A percentile compares a stretch with the other conserved stretches of the same genome.
These are phyloP conservation scores for Drosophila melanica DNA, from an alignment of 1,140 invertebrate genomes.

Conservation along the genomic window DNA sequence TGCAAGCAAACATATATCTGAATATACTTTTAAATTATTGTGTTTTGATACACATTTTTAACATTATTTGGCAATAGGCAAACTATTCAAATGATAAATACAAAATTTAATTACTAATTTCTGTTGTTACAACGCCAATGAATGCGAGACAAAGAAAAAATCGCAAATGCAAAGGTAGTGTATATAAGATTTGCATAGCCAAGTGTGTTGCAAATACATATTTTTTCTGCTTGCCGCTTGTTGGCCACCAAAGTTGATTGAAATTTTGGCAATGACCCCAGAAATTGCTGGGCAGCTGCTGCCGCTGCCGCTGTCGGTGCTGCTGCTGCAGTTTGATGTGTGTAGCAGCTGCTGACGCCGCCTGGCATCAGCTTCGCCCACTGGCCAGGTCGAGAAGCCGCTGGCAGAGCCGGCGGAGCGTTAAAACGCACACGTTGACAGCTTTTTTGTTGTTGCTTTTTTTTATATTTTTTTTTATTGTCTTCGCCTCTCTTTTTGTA, in stretches of 20 bases:
- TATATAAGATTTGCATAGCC: conserved; percentile 16
- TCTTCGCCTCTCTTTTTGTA: conserved; percentile 20
- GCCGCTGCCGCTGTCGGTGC: conserved; percentile 27
- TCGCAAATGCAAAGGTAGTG: background rate
- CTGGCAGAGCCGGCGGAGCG: conserved; percentile 51
- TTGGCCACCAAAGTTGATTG: conserved; percentile 70
- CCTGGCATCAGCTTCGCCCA: conserved; percentile 50
- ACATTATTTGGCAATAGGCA: no score
- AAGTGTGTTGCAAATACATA: background rate
- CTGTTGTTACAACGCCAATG: background rate
- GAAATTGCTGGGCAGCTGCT: conserved; percentile 52
- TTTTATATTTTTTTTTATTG: conserved; percentile 3
- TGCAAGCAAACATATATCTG: no score
- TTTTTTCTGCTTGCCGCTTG: conserved; percentile 1
- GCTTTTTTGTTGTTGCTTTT: conserved; percentile 45
- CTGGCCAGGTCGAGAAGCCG: conserved; percentile 36
- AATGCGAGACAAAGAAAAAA: background rate
- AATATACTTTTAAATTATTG: no score
- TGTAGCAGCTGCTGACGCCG: conserved; percentile 55
- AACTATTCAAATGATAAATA: no score
- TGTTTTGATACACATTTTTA: no score
- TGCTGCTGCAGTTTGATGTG: conserved; percentile 26
- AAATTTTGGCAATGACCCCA: conserved; percentile 69
- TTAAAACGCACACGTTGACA: conserved; percentile 80
- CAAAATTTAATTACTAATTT: no score